Base-by-base conservation (phyloP, 2,113 vertebrate species). In the Pteronura brasiliensis region DNA sequence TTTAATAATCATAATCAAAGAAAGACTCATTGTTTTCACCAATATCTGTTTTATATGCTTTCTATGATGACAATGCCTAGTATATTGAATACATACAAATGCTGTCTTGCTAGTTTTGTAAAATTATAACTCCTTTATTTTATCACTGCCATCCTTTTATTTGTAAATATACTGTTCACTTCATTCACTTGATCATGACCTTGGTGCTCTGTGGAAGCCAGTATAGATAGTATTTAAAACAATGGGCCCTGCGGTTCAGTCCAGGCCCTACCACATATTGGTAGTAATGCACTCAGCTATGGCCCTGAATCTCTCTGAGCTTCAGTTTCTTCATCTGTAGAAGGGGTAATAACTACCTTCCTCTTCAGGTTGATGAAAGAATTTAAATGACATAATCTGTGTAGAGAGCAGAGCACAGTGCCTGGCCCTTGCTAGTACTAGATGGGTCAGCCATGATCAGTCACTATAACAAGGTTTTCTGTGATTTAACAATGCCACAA, bases 1-100 rank as follows among this genome's bases (percentile, higher is more conserved):
- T n/a, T n/a, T n/a, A n/a, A n/a, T n/a, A n/a, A n/a, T 94, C 69
- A 65, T 92, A 83, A 94, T 71, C 49, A 67, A n/a, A 80, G n/a
- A 74, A 90, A 95, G 27, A 44, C 49, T 80, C 42, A 69, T 67
- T 47, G 11, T 86, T 92, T 81, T 88, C 34, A 39, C 17, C 44
- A 89, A 2, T 52, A 55, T 92, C 29, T 77, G 5, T 49, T 23
- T 27, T 31, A 52, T 93, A 29, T 49, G 34, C 13, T 74, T 89
- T 69, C 8, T 76, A 12, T 93, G 61, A 29, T 42, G 85, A 69
- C 89, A 81, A 27, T 36, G 31, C 9, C 0, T 96, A 63, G 7
- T 77, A 4, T 65, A 20, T 65, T 88, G 29, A 93, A 90, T 95
- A 12, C 4, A 77, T 63, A 52, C 23, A 85, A 88, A 36, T 94